Evolutionary conservation across 53 echinoderm and acorn worm genomes (phyloP), one percentile per base, ranked within the genome.

Genomic region (Hippasteria phrygiana): DNA sequence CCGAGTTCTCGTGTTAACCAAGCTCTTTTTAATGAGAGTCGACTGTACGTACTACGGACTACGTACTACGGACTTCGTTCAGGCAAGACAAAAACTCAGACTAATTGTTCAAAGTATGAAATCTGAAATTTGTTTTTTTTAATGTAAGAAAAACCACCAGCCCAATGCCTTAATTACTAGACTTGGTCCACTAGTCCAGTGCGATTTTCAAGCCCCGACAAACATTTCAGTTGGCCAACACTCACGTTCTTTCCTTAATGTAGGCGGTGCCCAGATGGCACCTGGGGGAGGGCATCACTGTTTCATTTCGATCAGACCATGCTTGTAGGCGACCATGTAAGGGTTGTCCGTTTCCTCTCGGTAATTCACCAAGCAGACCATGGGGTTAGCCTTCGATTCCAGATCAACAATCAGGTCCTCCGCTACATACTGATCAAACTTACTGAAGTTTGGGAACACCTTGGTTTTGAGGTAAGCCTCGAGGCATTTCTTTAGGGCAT

Each of bases 281-380:
- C 13, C 36, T 4, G 17, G 3, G 27, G 7, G 12, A 36, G 7
- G 37, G 7, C 55, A 55, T 89, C 69, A 78, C 40, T 54, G 50
- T 66, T 91, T 91, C 54, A 86, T 76, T 17, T 86, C 86, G n/a
- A 66, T 17, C 8, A 86, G 17, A 31, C 85, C 91, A 9, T 74
- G 73, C 34, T 91, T 91, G 50, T 86, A 62, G 38, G 24, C 69
- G 18, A 76, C 37, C 41, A 91, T 62, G 37, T 74, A 74, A 0
- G 91, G 91, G 18, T 53, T 83, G 38, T 73, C 75, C 0, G 55
- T 74, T 10, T 90, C 85, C 31, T 91, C 91, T 26, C 91, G 63
- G 46, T 56, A 91, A 33, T 91, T 85, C 62, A 86, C 40, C 26
- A 91, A 65, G 31, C 45, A 36, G 29, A 82, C 24, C 59, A 91